Evolutionary conservation across 2,888 invertebrate genomes (phyloP).

Genomic region (Congeria kusceri): DNA sequence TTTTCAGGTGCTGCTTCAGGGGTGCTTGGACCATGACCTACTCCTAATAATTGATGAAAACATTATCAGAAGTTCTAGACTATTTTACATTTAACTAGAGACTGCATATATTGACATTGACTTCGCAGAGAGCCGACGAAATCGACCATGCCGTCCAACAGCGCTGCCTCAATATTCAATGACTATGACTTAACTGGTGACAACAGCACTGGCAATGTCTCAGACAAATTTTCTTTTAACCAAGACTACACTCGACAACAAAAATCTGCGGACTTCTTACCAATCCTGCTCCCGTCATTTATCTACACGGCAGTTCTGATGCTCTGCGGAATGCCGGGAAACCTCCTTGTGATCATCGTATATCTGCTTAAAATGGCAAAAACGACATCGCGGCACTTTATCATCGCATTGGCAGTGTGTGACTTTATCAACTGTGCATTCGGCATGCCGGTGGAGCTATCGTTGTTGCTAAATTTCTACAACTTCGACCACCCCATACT

Average conservation of each 20-base stretch:
- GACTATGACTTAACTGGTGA: too few species aligned
- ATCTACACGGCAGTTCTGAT: constrained; percentile 68
- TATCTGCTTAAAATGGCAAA: constrained; percentile 67
- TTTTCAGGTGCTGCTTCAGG: too few species aligned
- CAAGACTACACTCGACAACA: neutral
- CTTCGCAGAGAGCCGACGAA: too few species aligned
- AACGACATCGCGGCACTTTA: constrained; percentile 67
- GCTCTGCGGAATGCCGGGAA: constrained; percentile 70
- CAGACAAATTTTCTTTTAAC: neutral
- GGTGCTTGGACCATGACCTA: too few species aligned
- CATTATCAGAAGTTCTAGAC: too few species aligned
- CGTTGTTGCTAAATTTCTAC: constrained; percentile 61
- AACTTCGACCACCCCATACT: constrained; percentile 64
- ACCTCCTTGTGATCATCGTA: constrained; percentile 65
- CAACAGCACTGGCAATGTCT: neutral
- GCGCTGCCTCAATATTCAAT: neutral
- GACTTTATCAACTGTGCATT: constrained; percentile 71
- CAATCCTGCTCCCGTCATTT: constrained; percentile 66
- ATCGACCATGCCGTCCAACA: neutral
- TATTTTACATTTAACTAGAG: too few species aligned
- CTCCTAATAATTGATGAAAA: too few species aligned
- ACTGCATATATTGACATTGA: too few species aligned
- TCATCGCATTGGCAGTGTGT: constrained; percentile 67
- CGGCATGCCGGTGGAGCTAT: constrained; percentile 70
- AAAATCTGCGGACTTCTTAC: constrained; percentile 17